Percentiles rank a stretch among this genome's conserved stretches.
Evolutionary conservation across 2,797 vertebrate species (phyloP).

Genomic region (Champsocephalus gunnari): DNA sequence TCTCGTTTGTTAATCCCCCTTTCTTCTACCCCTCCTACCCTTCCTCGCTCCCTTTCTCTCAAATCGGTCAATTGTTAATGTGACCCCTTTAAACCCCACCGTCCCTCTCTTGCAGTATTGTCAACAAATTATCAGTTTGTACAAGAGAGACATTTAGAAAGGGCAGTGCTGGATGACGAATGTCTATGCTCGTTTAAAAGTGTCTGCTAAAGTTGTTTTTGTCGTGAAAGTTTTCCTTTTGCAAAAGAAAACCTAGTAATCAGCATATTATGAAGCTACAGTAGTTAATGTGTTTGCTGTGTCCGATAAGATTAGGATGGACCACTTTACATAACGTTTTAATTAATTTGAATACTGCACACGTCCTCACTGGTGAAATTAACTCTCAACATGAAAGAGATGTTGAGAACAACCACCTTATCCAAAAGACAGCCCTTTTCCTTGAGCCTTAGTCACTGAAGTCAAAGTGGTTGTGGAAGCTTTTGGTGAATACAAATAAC

Average conservation of each 20-base stretch:
- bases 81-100: constrained; percentile 77
- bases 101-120: constrained; percentile 61
- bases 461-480: not conserved
- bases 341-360: not conserved
- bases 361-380: constrained; percentile 8
- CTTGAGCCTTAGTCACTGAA: not conserved
- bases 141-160: constrained; percentile 54
- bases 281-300: not conserved
- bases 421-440: not conserved
- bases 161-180: constrained; percentile 37
- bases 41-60: constrained; percentile 73
- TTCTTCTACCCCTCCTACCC: constrained; percentile 73
- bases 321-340: not conserved
- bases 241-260: not conserved
- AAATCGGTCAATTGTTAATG: constrained; percentile 77
- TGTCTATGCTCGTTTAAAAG: constrained; percentile 8
- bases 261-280: not conserved
- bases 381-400: constrained; percentile 7
- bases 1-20: constrained; percentile 79
- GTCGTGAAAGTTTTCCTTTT: not conserved
- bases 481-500: not conserved
- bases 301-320: not conserved
- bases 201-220: not conserved
- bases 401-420: not conserved
- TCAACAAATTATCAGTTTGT: constrained; percentile 66